Conservation (phyloP, 2,113 vertebrate genomes). For the Seriola dumerili region DNA sequence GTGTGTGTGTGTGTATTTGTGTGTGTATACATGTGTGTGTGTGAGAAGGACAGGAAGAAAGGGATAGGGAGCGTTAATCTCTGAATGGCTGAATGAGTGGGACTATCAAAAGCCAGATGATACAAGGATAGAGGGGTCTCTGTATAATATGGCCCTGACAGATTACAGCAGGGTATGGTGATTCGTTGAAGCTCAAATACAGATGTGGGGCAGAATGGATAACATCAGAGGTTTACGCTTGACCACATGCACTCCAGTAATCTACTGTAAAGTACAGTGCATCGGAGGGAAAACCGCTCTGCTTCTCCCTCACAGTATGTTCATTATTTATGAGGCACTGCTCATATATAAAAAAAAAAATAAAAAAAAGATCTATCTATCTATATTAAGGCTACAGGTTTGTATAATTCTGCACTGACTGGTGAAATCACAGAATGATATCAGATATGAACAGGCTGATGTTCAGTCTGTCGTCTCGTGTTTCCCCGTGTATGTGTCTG, state of each 20-base stretch:
- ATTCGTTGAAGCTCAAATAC: constrained; percentile 66
- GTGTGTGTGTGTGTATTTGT: constrained; percentile 14
- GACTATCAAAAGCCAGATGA: constrained; percentile 69
- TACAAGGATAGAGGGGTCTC: constrained; percentile 45
- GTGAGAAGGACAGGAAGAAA: constrained; percentile 51
- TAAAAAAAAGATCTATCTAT: too few relatives aligned
- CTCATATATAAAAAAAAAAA: neutral
- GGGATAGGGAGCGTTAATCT: constrained; percentile 63
- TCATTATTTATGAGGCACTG: constrained; percentile 23
- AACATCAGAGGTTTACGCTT: constrained; percentile 54
- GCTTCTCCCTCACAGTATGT: constrained; percentile 17
- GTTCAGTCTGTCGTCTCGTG: neutral
- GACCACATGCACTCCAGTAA: constrained; percentile 60
- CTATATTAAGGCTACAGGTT: neutral
- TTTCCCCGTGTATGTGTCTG: neutral
- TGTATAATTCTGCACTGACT: neutral
- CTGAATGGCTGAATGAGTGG: constrained; percentile 57
- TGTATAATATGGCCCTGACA: constrained; percentile 45
- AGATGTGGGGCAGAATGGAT: constrained; percentile 63
- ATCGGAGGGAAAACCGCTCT: constrained; percentile 20
- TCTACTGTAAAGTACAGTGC: constrained; percentile 50
- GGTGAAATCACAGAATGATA: neutral
- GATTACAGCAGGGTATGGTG: constrained; percentile 61
- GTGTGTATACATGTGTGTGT: constrained; percentile 26
- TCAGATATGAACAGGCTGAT: neutral